These are phyloP conservation scores for Heteromyza rotundicornis DNA, from an alignment of 2,888 invertebrate species.

Conservation along the genomic window DNA sequence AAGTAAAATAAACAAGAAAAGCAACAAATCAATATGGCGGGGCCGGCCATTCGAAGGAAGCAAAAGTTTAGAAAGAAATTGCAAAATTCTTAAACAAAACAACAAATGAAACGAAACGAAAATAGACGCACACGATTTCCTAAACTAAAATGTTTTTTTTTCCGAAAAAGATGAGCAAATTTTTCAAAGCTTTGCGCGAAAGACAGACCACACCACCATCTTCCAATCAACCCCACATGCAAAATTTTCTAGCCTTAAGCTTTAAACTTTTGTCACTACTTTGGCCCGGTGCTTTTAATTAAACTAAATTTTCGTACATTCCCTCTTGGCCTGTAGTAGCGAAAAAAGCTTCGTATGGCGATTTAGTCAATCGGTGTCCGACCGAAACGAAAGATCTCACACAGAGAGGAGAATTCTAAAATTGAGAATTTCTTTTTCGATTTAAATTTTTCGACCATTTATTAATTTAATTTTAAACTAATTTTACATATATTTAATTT, in stretches of 20 bases:
- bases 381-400: constrained; percentile 63
- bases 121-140: no score
- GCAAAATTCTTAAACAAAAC: no score
- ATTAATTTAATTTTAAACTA: no score
- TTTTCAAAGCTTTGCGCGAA: not conserved
- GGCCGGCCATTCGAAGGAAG: no score
- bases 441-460: no score
- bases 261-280: not conserved
- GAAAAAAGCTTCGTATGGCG: constrained; percentile 41
- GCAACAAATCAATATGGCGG: no score
- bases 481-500: no score
- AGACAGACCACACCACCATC: not conserved
- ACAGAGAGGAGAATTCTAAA: constrained; percentile 38
- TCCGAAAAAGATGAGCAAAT: no score
- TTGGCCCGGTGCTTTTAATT: not conserved
- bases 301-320: constrained; percentile 6
- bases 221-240: not conserved
- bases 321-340: constrained; percentile 25
- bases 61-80: no score
- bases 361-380: constrained; percentile 64
- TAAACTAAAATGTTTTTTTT: no score
- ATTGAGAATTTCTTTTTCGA: constrained; percentile 21
- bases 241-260: not conserved
- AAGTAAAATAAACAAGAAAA: no score
- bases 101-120: no score